Conservation (phyloP, 2,797 vertebrate genomes). For the Hippocampus kuda region DNA sequence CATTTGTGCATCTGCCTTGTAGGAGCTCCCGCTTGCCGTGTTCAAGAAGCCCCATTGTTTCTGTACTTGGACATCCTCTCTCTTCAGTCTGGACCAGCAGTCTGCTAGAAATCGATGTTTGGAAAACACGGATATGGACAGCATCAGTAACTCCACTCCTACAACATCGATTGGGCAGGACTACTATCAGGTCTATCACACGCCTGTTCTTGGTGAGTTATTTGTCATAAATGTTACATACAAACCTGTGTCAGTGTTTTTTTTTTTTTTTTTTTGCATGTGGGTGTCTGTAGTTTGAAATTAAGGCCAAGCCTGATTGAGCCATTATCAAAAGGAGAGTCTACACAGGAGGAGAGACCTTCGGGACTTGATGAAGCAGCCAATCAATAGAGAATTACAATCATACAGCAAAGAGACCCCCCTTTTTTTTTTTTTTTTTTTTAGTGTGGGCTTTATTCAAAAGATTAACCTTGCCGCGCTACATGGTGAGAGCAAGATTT, state of each 20-base stretch:
- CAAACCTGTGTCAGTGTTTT: background rate
- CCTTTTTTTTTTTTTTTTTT: no score
- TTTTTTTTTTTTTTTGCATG: background rate
- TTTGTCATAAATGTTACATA: background rate
- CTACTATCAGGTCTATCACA: conserved; percentile 84
- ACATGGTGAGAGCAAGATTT: no score
- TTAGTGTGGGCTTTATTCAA: no score
- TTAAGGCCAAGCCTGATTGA: no score
- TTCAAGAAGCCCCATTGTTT: conserved; percentile 73
- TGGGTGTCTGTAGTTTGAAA: background rate
- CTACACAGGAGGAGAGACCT: no score
- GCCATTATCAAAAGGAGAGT: no score
- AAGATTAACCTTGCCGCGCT: no score
- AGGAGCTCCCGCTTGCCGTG: conserved; percentile 90
- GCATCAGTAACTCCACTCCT: conserved; percentile 3
- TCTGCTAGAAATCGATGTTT: conserved; percentile 59
- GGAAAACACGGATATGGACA: conserved; percentile 31
- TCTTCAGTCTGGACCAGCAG: conserved; percentile 66
- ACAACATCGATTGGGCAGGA: conserved; percentile 9
- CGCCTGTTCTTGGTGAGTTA: conserved; percentile 82
- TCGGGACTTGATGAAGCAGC: no score
- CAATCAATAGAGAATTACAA: no score
- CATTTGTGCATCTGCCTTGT: conserved; percentile 24
- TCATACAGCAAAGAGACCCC: no score
- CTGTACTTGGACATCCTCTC: conserved; percentile 75